Percentiles rank a stretch among this genome's conserved stretches.
Evolutionary conservation across 2,888 invertebrate genomes (phyloP).

Genomic region (Lobophora halterata): DNA sequence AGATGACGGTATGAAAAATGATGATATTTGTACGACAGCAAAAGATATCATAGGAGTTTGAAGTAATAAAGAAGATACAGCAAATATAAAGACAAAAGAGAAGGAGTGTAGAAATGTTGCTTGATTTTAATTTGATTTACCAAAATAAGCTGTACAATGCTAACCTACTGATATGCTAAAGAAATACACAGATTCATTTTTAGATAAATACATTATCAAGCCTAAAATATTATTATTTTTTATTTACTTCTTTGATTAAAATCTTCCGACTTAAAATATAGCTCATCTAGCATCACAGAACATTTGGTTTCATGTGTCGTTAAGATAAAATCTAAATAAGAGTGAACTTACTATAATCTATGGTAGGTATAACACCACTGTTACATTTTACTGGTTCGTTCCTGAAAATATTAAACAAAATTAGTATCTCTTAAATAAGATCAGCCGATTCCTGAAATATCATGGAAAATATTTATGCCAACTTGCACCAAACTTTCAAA

Average conservation of each 20-base stretch:
- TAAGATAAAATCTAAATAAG: slow-evolving; percentile 42
- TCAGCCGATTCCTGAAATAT: no score
- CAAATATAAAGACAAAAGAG: slow-evolving; percentile 18
- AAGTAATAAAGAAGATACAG: slow-evolving; percentile 10
- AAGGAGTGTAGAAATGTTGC: not conserved
- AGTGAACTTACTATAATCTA: slow-evolving; percentile 84
- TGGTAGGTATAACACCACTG: slow-evolving; percentile 77
- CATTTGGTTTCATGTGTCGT: slow-evolving; percentile 30
- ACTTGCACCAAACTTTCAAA: no score
- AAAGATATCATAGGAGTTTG: not conserved
- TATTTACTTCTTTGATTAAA: not conserved
- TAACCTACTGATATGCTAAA: slow-evolving; percentile 11
- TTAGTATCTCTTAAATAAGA: not conserved
- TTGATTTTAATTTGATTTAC: slow-evolving; percentile 16
- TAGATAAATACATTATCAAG: not conserved
- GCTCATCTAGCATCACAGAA: slow-evolving; percentile 31
- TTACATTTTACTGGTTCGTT: slow-evolving; percentile 84
- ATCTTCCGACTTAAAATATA: slow-evolving; percentile 24
- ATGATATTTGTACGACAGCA: no score
- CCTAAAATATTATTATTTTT: not conserved
- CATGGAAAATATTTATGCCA: no score
- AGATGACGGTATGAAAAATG: no score
- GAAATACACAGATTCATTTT: not conserved
- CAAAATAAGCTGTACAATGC: slow-evolving; percentile 7
- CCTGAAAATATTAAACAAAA: slow-evolving; percentile 65